Evolutionary conservation across 2,113 vertebrate genomes (phyloP), one percentile per base, ranked within the genome.

Genomic region (Talpa occidentalis): DNA sequence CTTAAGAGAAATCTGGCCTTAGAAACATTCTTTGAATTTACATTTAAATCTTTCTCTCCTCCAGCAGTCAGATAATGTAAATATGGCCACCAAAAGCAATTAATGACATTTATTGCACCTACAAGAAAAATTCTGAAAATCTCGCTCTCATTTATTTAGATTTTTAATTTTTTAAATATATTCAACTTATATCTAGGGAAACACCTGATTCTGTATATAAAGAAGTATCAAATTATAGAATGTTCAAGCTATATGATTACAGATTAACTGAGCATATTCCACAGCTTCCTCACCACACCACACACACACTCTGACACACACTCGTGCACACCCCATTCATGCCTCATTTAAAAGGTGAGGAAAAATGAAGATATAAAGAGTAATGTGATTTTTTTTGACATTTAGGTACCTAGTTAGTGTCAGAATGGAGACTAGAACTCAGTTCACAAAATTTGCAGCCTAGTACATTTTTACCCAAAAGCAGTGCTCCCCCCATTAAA

Each of bases 151-250:
- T n/a, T n/a, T n/a, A n/a, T 72, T 80, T 85, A 67, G 28, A 49
- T 77, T 84, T n/a, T 81, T 82, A 12, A 87, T 47, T 49, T 87
- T 86, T 72, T 9, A 6, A 69, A 59, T 47, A 32, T 24, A 80
- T 74, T 88, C 19, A 28, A 5, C 89, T 86, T 66, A 73, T 60
- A 83, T 86, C 8, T 86, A 86, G 79, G 47, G 82, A 84, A 85
- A 80, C 40, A 76, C 28, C 60, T 81, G 69, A 40, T 22, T 90
- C 28, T 54, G 21, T 49, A n/a, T 52, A 72, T 64, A 86, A 86
- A 89, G 17, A 47, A 49, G 6, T 35, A 69, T 52, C 56, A 93
- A 78, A 54, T 37, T 74, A 37, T 32, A 54, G 30, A 69, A 49
- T 81, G n/a, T 54, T 74, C 22, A 64, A 3, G 3, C 11, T 52